Base-by-base conservation (phyloP, 2,888 invertebrate genomes). In the Lagria hirta region DNA sequence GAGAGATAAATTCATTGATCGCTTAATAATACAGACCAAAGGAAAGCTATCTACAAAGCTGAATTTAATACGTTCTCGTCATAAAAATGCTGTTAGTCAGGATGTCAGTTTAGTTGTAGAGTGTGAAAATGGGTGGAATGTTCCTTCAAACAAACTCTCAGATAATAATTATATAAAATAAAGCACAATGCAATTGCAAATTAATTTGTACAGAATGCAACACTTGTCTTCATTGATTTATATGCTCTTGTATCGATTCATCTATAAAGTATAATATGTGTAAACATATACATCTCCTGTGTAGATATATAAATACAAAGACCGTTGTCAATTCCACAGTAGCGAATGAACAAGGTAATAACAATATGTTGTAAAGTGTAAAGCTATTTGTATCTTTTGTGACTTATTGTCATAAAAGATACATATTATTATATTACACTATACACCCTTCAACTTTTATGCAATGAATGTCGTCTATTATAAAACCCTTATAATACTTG, bases 1-100 rank as follows among this genome's bases (percentile, higher is more conserved):
- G 2, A 46, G 52, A 34, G 51, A 56, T 28, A 53, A 51, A 30
- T 8, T 55, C 8, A 51, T 55, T 38, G 43, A 55, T 10, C 36
- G 34, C 28, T 11, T 58, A 8, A 52, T 51, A 17, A 17, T 5
- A 18, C 1, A 20, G 2, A 3, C 18, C 7, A 41, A 42, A 23
- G 26, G 17, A 4, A 15, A 36, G 20, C 10, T 22, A 23, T 33
- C 20, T 3, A n/a, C 34, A 26, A 33, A 22, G 11, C 8, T 11
- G 6, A 8, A 35, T n/a, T 4, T 7, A 24, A 24, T 24, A 7
- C 24, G 24, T 8, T 7, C 5, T 7, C 5, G 24, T 7, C 24
- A 7, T 8, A 24, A 24, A 8, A 8, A 4, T 7, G 8, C 7
- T 8, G 8, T 7, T 24, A 5, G 8, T 4, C 8, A 7, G 24